phyloP scores from a whole-genome alignment of 1,140 invertebrate genomes.

The Nephotettix cincticeps region DNA sequence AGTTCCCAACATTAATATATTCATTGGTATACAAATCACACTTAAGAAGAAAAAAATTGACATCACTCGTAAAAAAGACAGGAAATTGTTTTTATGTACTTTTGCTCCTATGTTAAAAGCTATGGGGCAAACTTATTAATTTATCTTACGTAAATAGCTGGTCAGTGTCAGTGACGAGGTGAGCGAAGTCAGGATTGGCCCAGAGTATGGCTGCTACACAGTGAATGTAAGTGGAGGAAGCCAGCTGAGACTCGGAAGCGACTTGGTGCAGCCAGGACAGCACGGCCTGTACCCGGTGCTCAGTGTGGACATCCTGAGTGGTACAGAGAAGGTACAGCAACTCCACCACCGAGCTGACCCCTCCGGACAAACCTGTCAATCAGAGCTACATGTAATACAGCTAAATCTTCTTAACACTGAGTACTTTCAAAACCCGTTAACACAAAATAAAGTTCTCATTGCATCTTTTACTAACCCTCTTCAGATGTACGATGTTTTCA shows the following conservation, averaged over 20 bases:
- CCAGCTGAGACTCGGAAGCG: conserved; percentile 45
- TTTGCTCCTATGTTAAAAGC: too few species aligned
- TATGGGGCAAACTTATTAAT: too few species aligned
- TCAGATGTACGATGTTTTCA: too few species aligned
- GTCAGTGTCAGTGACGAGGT: conserved; percentile 23
- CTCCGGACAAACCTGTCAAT: conserved; percentile 20
- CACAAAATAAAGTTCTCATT: too few species aligned
- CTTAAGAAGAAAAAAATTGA: too few species aligned
- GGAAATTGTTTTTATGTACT: too few species aligned
- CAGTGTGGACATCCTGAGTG: conserved; percentile 50
- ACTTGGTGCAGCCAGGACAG: conserved; percentile 61
- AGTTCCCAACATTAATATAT: too few species aligned
- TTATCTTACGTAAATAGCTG: conserved; percentile 9
- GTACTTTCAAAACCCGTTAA: background rate
- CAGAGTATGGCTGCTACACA: conserved; percentile 80
- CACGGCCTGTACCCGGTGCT: conserved; percentile 55
- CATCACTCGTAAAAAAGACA: too few species aligned
- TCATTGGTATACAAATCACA: too few species aligned
- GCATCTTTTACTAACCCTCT: too few species aligned
- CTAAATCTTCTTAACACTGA: background rate
- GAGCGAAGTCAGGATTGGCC: conserved; percentile 60
- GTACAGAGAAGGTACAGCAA: conserved; percentile 46
- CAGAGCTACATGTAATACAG: background rate
- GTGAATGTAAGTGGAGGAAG: conserved; percentile 60
- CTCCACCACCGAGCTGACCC: conserved; percentile 33